Evolutionary conservation across 2,888 invertebrate genomes (phyloP), one percentile per base, ranked within the genome.

Genomic region (Nomada flava): DNA sequence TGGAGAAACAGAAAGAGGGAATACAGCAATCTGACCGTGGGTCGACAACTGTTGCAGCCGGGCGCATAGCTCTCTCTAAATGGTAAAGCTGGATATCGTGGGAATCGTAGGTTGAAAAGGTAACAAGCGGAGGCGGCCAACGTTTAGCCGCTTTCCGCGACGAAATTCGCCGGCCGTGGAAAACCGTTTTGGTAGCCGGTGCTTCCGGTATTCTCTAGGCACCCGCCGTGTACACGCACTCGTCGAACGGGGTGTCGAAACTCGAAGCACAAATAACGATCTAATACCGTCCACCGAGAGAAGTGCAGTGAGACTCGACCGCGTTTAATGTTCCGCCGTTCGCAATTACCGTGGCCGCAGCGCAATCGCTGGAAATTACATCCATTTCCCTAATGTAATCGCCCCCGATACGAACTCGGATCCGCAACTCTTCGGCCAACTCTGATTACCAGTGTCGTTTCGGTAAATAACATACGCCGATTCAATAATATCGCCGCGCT

Each of bases 41-140:
- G 63, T 59, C 69, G 65, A 68, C 67, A 74, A 71, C 60, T 60
- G 47, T 74, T 71, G 68, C 76, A 52, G 76, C 68, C 68, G 52
- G 70, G 59, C 67, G 65, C 63, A 81, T 64, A 72, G 68, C 73
- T 78, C 57, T 65, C 72, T 82, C 23, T 72, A 72, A 71, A 82
- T 76, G 73, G 78, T 84, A 65, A 76, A 78, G 73, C 67, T 42
- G 44, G 74, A 64, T 77, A 71, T 73, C 82, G 79, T 87, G 85
- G 76, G 87, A 87, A 86, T 82, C 77, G 77, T 20, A 76, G 74
- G 69, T 60, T 73, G 79, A 75, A 73, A 87, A 73, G 26, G 55
- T 69, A 36, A 36, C 36, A 5, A 29, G 50, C 67, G 42, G 47
- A n/a, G 44, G 29, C 18, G 60, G 13, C 20, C n/a, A 20, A 13